phyloP scores from a whole-genome alignment of 2,888 invertebrate genomes.

The Rutpela maculata region DNA sequence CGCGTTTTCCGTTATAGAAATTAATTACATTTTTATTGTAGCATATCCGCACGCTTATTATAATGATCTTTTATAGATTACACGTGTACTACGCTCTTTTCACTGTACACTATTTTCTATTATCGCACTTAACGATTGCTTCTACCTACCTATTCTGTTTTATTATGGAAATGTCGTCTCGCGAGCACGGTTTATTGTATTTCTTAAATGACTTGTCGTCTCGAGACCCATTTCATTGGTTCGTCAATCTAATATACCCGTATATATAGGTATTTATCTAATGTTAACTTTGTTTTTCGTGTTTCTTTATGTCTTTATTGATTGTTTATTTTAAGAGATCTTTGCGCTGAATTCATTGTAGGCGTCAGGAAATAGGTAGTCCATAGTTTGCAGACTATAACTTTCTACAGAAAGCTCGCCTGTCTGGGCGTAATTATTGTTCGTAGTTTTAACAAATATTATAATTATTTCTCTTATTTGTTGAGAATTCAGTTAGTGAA shows the following conservation, averaged over 20 bases:
- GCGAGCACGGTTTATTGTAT: neutral
- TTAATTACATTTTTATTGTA: slow-evolving; percentile 40
- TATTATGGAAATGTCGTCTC: neutral
- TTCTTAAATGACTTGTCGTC: slow-evolving; percentile 4
- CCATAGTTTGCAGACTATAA: too few relatives aligned
- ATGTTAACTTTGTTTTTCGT: neutral
- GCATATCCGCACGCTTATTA: slow-evolving; percentile 14
- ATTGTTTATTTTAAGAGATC: neutral
- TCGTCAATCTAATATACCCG: neutral
- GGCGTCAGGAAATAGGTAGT: neutral
- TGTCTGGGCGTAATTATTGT: too few relatives aligned
- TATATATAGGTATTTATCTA: neutral
- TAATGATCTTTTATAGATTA: slow-evolving; percentile 20
- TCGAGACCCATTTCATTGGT: neutral
- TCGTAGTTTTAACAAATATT: too few relatives aligned
- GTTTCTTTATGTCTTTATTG: neutral
- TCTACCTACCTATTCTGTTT: neutral
- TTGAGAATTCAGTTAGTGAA: too few relatives aligned
- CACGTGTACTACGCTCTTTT: neutral
- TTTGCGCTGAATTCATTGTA: neutral
- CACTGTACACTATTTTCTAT: neutral
- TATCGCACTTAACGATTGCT: neutral
- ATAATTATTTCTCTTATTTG: too few relatives aligned
- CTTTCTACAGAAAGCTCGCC: too few relatives aligned
- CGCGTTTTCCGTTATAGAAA: slow-evolving; percentile 44